Percentiles rank a stretch among this genome's conserved stretches.
These are phyloP conservation scores for Criorhina ranunculi DNA, from an alignment of 2,888 invertebrate genomes.

Conservation along the genomic window DNA sequence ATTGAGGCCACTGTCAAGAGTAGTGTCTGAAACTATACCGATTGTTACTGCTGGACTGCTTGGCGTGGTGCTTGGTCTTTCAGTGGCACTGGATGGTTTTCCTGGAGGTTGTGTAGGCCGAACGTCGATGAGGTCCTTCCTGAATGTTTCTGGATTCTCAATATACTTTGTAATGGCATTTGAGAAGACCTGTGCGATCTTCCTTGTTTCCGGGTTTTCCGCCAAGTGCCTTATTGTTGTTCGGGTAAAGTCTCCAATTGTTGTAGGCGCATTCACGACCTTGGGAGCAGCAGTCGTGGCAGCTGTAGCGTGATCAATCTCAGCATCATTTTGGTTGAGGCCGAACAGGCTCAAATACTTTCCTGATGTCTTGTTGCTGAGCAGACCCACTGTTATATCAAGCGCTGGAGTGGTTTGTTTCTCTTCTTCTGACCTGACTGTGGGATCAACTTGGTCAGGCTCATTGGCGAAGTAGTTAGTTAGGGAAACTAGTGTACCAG, in stretches of 20 bases:
- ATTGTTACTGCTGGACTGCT: constrained; percentile 80
- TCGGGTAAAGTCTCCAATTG: constrained; percentile 85
- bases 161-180: constrained; percentile 92
- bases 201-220: constrained; percentile 88
- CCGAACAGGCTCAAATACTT: constrained; percentile 82
- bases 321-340: constrained; percentile 77
- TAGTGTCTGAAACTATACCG: constrained; percentile 83
- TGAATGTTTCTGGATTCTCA: constrained; percentile 92
- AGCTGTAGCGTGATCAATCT: constrained; percentile 10
- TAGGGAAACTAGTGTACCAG: constrained; percentile 91
- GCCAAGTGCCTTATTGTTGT: constrained; percentile 86
- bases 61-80: constrained; percentile 79
- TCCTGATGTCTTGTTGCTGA: constrained; percentile 86
- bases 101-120: constrained; percentile 91
- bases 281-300: constrained; percentile 85
- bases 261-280: constrained; percentile 43
- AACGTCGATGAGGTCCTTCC: constrained; percentile 90
- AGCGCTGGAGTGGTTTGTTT: constrained; percentile 55
- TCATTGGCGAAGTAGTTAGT: constrained; percentile 90
- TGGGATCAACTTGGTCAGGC: constrained; percentile 83
- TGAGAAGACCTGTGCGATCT: constrained; percentile 93
- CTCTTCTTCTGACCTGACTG: constrained; percentile 78
- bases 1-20: constrained; percentile 87
- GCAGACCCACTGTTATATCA: constrained; percentile 86
- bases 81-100: constrained; percentile 83